Conservation (phyloP, 1,140 invertebrate species). For the Zaprionus lachaisei region DNA sequence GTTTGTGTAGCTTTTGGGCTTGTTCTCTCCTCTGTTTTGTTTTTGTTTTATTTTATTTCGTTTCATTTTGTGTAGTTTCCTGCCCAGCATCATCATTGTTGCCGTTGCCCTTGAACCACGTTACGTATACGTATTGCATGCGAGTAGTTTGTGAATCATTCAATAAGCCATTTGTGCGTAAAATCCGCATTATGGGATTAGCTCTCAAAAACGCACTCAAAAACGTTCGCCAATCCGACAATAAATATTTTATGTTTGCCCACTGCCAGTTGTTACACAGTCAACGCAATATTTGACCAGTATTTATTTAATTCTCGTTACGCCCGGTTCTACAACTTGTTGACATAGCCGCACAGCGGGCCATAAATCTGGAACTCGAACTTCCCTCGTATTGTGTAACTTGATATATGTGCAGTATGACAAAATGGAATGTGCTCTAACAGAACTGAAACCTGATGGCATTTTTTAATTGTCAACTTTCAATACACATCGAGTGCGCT, state of each 20-base stretch:
- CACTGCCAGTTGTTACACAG: slow-evolving; percentile 11
- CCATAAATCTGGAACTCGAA: not conserved
- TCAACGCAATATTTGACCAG: slow-evolving; percentile 3
- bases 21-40: not conserved
- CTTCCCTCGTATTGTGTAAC: not conserved
- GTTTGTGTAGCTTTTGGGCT: not conserved
- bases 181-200: slow-evolving; percentile 9
- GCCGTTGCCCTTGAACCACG: slow-evolving; percentile 3
- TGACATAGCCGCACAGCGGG: not conserved
- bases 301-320: not conserved
- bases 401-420: not conserved
- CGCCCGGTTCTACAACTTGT: not conserved
- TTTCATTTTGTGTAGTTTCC: not conserved
- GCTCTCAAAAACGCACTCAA: not conserved
- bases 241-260: slow-evolving; percentile 15
- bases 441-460: not conserved
- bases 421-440: not conserved
- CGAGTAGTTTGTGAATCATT: slow-evolving; percentile 20
- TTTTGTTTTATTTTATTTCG: slow-evolving; percentile 6
- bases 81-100: not conserved
- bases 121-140: slow-evolving; percentile 4
- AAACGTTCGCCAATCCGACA: not conserved
- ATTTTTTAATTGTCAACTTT: not conserved
- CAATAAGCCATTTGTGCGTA: slow-evolving; percentile 26
- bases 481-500: not conserved